Percentiles rank a stretch among this genome's conserved stretches.
Evolutionary conservation across 1,140 invertebrate species (phyloP).

Genomic region (Sycophaga agraensis): DNA sequence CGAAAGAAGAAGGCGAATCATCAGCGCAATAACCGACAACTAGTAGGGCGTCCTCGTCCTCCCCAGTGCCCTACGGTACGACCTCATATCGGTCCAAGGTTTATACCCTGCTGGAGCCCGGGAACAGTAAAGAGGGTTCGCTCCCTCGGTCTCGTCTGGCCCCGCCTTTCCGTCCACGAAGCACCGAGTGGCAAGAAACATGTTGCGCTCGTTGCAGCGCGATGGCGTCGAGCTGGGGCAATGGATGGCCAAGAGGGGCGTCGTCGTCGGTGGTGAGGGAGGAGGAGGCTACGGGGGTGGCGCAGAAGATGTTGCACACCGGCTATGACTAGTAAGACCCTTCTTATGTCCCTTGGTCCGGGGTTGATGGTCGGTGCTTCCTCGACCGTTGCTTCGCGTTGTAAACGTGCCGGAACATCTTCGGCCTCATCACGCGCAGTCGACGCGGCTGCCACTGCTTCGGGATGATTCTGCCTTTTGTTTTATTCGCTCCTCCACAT

Average conservation of each 20-base stretch:
- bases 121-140: neutral
- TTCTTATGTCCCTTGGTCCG: neutral
- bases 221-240: no score
- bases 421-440: no score
- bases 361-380: conserved; percentile 12
- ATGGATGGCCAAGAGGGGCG: no score
- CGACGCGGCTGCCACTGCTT: no score
- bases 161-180: no score
- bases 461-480: neutral
- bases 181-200: conserved; percentile 11
- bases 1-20: no score
- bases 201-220: conserved; percentile 10
- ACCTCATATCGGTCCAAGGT: no score
- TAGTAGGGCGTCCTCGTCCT: no score
- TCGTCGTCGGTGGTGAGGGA: no score
- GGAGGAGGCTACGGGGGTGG: neutral
- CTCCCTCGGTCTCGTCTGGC: no score
- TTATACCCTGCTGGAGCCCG: conserved; percentile 4
- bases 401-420: neutral
- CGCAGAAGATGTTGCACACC: neutral
- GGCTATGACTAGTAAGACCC: conserved; percentile 24
- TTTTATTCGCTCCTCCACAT: neutral
- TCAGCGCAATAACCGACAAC: no score
- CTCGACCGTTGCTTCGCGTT: neutral
- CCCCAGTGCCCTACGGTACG: no score